Percentiles rank a stretch among this genome's conserved stretches.
phyloP scores from a whole-genome alignment of 2,797 vertebrate species.

The Pangasius krempfi region DNA sequence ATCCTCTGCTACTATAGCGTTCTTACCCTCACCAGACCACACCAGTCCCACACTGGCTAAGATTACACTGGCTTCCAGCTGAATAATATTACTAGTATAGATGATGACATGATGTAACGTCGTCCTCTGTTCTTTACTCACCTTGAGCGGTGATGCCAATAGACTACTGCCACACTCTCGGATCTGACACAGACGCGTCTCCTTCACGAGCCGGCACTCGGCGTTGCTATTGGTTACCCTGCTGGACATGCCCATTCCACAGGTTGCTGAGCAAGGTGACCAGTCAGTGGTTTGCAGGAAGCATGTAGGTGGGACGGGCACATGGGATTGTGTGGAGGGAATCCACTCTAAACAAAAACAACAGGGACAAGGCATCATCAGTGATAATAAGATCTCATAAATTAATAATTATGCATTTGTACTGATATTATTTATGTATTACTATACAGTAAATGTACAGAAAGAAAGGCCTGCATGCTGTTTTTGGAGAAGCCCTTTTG shows the following conservation, averaged over 20 bases:
- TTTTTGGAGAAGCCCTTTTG: background rate
- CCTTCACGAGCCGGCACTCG: conserved; percentile 59
- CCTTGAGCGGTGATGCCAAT: conserved; percentile 45
- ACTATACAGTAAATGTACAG: background rate
- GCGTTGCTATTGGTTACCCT: conserved; percentile 66
- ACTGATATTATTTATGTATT: too few relatives aligned
- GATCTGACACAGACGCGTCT: conserved; percentile 66
- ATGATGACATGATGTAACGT: background rate
- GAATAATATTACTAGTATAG: too few relatives aligned
- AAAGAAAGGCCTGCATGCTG: background rate
- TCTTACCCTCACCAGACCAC: background rate
- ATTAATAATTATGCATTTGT: too few relatives aligned
- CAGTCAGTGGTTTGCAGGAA: conserved; percentile 65
- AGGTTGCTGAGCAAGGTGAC: conserved; percentile 64
- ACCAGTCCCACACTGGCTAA: background rate
- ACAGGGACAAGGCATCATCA: background rate
- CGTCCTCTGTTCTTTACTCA: conserved; percentile 32
- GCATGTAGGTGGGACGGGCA: conserved; percentile 52
- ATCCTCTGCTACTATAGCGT: background rate
- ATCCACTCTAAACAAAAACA: conserved; percentile 56
- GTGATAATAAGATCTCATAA: background rate
- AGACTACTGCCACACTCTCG: conserved; percentile 51
- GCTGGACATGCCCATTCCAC: conserved; percentile 66
- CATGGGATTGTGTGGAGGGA: conserved; percentile 45
- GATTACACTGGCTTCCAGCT: background rate